phyloP scores from a whole-genome alignment of 2,113 vertebrate genomes.

The Rhombomys opimus region DNA sequence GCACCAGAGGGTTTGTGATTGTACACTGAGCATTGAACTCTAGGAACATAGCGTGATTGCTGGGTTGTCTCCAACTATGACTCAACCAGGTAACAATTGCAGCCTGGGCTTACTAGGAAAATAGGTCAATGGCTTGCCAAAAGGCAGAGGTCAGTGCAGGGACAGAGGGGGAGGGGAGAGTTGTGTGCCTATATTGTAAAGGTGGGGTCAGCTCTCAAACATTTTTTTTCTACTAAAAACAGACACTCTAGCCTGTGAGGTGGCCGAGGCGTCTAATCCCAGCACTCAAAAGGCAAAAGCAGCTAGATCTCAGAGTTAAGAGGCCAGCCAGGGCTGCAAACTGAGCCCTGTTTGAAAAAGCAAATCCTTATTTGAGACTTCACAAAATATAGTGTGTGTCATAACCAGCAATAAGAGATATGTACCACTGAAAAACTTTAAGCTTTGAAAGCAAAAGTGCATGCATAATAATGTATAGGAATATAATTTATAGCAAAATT shows the following conservation, averaged over 20 bases:
- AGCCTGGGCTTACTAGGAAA: slow-evolving; percentile 81
- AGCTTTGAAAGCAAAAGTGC: background rate
- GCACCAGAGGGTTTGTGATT: slow-evolving; percentile 81
- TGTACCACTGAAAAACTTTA: background rate
- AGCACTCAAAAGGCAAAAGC: background rate
- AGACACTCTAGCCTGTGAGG: background rate
- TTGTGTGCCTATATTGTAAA: background rate
- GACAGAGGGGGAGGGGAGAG: background rate
- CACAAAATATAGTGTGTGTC: background rate
- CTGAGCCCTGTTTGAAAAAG: background rate
- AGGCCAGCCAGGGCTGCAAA: background rate
- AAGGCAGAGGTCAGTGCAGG: slow-evolving; percentile 79
- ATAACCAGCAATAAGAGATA: background rate
- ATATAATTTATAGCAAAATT: background rate
- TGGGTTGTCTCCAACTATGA: slow-evolving; percentile 76
- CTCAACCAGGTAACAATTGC: slow-evolving; percentile 79
- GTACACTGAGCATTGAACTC: slow-evolving; percentile 39
- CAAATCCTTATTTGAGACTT: background rate
- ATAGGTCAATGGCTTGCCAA: slow-evolving; percentile 83
- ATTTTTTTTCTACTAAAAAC: slow-evolving; percentile 25
- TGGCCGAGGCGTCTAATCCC: background rate
- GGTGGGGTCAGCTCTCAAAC: background rate
- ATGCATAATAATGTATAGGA: background rate
- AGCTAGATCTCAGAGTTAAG: background rate
- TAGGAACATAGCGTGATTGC: slow-evolving; percentile 82